Evolutionary conservation across 2,797 vertebrate genomes (phyloP).

Genomic region (Adrianichthys oophorus): DNA sequence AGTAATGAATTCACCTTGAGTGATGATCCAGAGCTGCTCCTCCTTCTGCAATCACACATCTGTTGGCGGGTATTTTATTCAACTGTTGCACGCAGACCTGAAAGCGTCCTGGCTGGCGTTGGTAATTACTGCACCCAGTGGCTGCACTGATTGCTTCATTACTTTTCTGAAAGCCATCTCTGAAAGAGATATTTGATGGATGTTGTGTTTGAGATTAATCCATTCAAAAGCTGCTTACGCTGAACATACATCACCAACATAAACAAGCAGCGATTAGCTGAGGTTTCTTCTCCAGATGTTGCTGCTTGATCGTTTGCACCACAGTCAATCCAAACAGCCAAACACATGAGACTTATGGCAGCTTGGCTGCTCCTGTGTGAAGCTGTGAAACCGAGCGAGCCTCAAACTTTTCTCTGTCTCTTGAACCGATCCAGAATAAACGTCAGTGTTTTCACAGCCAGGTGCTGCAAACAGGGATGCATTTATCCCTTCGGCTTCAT

Average conservation of each 20-base stretch:
- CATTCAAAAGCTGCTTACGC: constrained; percentile 35
- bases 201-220: constrained; percentile 59
- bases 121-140: constrained; percentile 69
- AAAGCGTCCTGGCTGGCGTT: constrained; percentile 35
- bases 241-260: not conserved
- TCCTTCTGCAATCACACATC: constrained; percentile 68
- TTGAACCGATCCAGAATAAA: constrained; percentile 29
- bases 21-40: constrained; percentile 52
- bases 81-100: constrained; percentile 24
- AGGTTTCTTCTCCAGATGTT: constrained; percentile 9
- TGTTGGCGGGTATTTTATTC: constrained; percentile 48
- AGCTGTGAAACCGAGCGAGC: constrained; percentile 18
- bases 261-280: constrained; percentile 13
- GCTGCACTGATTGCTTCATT: constrained; percentile 76
- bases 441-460: constrained; percentile 46
- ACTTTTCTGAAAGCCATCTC: constrained; percentile 61
- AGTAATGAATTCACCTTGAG: constrained; percentile 69
- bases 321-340: constrained; percentile 13
- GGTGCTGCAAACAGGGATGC: constrained; percentile 23
- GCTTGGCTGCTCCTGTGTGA: not conserved
- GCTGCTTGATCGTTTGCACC: constrained; percentile 22
- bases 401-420: constrained; percentile 14
- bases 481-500: constrained; percentile 37
- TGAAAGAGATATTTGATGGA: constrained; percentile 58
- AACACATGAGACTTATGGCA: constrained; percentile 12